Evolutionary conservation across 2,888 invertebrate genomes (phyloP).

Genomic region (Ormyrus pomaceus): DNA sequence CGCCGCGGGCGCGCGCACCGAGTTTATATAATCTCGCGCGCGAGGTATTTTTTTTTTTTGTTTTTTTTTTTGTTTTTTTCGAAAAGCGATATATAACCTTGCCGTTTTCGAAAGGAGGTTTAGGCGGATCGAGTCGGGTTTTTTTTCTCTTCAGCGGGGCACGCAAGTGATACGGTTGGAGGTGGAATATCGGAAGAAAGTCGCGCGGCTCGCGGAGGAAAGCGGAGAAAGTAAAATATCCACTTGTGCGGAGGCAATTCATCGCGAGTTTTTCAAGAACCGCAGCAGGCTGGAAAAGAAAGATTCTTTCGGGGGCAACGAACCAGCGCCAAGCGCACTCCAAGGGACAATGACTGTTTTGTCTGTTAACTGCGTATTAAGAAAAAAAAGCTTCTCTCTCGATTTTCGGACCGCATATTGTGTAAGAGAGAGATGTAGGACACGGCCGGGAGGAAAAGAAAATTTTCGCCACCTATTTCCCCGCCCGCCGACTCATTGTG

Average conservation of each 20-base stretch:
- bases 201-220: no score
- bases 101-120: no score
- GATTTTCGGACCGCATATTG: no score
- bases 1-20: neutral
- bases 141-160: no score
- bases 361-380: no score
- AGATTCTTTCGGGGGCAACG: slow-evolving; percentile 45
- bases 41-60: neutral
- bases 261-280: slow-evolving; percentile 15
- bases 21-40: neutral
- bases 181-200: neutral
- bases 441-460: no score
- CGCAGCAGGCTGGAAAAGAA: neutral
- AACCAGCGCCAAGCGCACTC: slow-evolving; percentile 7
- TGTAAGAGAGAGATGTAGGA: no score
- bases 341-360: slow-evolving; percentile 33
- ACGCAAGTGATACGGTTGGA: no score
- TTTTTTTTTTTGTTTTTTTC: no score
- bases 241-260: neutral
- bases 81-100: no score
- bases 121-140: no score
- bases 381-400: no score
- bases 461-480: slow-evolving; percentile 41
- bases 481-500: neutral
- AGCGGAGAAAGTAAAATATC: slow-evolving; percentile 42